Percentiles rank a stretch among this genome's conserved stretches.
These are phyloP conservation scores for Drosophila suzukii DNA, from an alignment of 1,140 invertebrate genomes.

Conservation along the genomic window DNA sequence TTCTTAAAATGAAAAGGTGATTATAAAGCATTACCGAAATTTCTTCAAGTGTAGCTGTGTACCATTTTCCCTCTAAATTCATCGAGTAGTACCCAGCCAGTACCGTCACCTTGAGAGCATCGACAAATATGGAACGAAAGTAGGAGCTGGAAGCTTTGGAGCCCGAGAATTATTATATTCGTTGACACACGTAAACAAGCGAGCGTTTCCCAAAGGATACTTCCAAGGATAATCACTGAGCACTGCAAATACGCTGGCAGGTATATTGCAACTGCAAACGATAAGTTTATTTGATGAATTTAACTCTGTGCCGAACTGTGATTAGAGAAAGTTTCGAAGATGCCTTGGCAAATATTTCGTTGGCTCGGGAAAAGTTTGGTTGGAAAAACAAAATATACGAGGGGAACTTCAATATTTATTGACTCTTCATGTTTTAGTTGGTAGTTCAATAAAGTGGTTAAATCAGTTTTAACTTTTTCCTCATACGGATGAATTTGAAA, in stretches of 20 bases:
- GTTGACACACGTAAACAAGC: conserved; percentile 22
- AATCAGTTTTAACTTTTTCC: conserved; percentile 8
- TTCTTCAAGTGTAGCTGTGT: neutral
- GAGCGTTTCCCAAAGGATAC: conserved; percentile 16
- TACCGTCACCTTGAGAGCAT: conserved; percentile 7
- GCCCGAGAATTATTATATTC: conserved; percentile 28
- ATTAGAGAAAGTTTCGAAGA: conserved; percentile 34
- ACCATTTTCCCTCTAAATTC: conserved; percentile 5
- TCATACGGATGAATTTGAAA: neutral
- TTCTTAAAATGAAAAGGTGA: too few relatives aligned
- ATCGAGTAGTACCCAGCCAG: conserved; percentile 6
- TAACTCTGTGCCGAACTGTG: conserved; percentile 21
- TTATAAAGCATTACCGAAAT: neutral
- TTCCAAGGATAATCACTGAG: conserved; percentile 26
- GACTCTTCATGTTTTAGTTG: neutral
- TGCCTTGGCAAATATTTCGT: conserved; percentile 26
- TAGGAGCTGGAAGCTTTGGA: neutral
- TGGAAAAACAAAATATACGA: conserved; percentile 19
- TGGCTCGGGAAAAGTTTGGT: conserved; percentile 5
- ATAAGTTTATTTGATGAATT: conserved; percentile 21
- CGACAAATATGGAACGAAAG: conserved; percentile 22
- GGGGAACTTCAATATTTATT: conserved; percentile 21
- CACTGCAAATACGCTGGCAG: conserved; percentile 22
- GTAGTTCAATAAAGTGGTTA: neutral
- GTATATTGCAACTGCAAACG: conserved; percentile 22